Base-by-base conservation (phyloP, 2,888 invertebrate species). In the Marasmarcha lunaedactyla region DNA sequence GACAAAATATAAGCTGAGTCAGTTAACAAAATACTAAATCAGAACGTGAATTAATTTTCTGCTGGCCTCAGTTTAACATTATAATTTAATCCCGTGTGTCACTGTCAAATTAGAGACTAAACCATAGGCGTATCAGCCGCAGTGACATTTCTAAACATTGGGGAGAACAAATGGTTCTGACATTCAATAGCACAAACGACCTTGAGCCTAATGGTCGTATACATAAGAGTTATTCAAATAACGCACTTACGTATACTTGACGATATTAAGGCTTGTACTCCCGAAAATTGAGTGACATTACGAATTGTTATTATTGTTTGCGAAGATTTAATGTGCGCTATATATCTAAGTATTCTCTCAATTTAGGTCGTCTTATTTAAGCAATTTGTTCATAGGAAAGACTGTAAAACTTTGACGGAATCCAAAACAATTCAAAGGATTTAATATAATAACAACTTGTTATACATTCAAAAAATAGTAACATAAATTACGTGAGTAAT, bases 61-160 rank as follows among this genome's bases (percentile, higher is more conserved):
- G 48, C 20, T 20, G 7, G 20, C 57, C 55, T 56, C 51, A 55
- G 57, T 63, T 58, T 68, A 71, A 66, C 68, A 70, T 72, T 71
- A 59, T 72, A 69, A 77, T 78, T 77, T 77, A 78, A 78, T 76
- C 70, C 71, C 63, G 66, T 71, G 68, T 69, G 68, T 78, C 77
- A 74, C 65, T 78, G 74, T 77, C 77, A 77, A 74, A 76, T 77
- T 69, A 72, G 70, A 70, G 66, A 74, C 67, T 73, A 72, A 71
- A 71, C 69, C 71, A 76, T 79, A 74, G 68, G 71, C 71, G 57
- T 67, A 71, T 76, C 71, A 71, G 59, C 57, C 65, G 52, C 70
- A 71, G 64, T 79, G 81, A 78, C 81, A 77, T 83, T 81, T 78
- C 77, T 63, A 71, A 79, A 71, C 68, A 72, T 20, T 55, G 65